A percentile compares a stretch with the other conserved stretches of the same genome.
These are phyloP conservation scores for Epirrhoe tristata DNA, from an alignment of 2,888 invertebrate genomes.

Conservation along the genomic window DNA sequence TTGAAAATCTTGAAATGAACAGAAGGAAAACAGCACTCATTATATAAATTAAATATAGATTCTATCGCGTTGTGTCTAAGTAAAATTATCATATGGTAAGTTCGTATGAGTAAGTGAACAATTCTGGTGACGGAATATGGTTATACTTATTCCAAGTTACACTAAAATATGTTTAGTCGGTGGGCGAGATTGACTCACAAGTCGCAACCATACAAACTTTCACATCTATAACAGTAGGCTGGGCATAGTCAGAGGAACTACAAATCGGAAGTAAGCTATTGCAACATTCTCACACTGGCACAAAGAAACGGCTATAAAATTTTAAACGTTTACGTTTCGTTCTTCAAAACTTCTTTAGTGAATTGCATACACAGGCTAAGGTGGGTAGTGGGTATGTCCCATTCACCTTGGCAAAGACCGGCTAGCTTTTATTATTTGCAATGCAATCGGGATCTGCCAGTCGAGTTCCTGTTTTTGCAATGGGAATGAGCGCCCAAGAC, in stretches of 20 bases:
- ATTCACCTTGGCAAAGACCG: conserved; percentile 32
- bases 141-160: background rate
- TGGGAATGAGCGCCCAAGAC: conserved; percentile 33
- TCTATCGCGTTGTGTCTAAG: background rate
- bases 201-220: too few species aligned
- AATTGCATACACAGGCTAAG: conserved; percentile 10
- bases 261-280: too few species aligned
- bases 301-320: background rate
- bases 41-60: background rate
- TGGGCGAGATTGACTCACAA: too few species aligned
- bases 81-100: background rate
- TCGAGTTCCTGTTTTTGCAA: conserved; percentile 24
- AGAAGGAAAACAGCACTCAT: background rate
- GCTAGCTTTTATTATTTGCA: conserved; percentile 28
- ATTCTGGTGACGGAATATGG: too few species aligned
- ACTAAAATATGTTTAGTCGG: background rate
- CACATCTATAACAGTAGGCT: background rate
- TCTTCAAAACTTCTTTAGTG: conserved; percentile 4
- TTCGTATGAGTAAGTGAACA: too few species aligned
- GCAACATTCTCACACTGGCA: too few species aligned
- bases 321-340: background rate
- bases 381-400: conserved; percentile 7
- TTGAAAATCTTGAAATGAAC: background rate
- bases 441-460: conserved; percentile 20
- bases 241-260: background rate